Evolutionary conservation across 2,113 vertebrate species (phyloP).

Genomic region (Arvicanthis niloticus): DNA sequence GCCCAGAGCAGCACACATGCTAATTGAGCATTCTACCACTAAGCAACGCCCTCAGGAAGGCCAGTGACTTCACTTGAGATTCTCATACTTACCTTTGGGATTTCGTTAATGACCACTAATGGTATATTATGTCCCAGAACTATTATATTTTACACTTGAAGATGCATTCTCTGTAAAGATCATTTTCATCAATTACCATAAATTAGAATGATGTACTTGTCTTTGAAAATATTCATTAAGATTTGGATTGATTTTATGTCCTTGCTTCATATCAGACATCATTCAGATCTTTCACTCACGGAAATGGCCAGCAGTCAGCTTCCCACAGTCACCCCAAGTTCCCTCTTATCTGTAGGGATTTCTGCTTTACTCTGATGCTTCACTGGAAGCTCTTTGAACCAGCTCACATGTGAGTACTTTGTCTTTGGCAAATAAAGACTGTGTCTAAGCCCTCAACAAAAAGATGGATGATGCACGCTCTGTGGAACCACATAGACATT

Average conservation of each 20-base stretch:
- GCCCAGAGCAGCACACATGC: neutral
- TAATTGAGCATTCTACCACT: neutral
- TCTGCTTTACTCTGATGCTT: neutral
- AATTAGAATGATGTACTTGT: conserved; percentile 19
- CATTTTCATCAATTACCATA: neutral
- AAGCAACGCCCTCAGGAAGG: neutral
- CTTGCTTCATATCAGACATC: neutral
- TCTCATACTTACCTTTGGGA: neutral
- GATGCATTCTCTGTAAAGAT: neutral
- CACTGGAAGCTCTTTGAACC: neutral
- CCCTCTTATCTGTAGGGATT: neutral
- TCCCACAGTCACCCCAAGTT: neutral
- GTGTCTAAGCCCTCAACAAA: neutral
- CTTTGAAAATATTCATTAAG: conserved; percentile 39
- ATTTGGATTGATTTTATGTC: conserved; percentile 50
- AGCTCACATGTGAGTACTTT: neutral
- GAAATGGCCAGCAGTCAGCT: conserved; percentile 11
- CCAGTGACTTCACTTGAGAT: neutral
- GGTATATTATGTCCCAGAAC: neutral
- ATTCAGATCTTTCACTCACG: neutral
- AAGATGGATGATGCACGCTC: neutral
- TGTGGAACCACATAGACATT: neutral
- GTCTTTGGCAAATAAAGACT: neutral
- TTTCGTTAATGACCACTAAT: neutral
- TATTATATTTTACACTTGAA: neutral